Conservation (phyloP, 2,113 vertebrate species). For the Spheniscus mendiculus region DNA sequence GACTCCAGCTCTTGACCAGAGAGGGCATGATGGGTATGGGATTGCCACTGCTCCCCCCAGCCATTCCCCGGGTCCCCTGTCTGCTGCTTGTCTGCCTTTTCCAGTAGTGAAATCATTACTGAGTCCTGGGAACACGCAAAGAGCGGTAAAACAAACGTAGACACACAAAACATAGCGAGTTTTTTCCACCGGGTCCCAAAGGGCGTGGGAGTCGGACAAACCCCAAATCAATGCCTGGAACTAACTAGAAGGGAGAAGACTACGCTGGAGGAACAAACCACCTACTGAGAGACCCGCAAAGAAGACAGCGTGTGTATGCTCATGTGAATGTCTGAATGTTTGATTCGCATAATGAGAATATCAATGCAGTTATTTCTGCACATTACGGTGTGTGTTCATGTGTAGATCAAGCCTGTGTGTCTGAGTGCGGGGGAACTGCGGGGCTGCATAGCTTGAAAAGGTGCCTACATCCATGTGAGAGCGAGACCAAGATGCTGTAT, state of each 20-base stretch:
- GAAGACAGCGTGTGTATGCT: background rate
- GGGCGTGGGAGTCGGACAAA: slow-evolving; percentile 57
- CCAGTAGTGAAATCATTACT: slow-evolving; percentile 35
- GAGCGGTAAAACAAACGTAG: slow-evolving; percentile 63
- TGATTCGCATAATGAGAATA: background rate
- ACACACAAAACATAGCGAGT: background rate
- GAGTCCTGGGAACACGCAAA: slow-evolving; percentile 62
- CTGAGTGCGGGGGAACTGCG: background rate
- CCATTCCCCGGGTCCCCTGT: background rate
- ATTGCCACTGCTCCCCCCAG: background rate
- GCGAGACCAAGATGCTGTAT: background rate
- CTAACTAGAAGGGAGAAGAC: background rate
- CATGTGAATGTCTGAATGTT: background rate
- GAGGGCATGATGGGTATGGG: background rate
- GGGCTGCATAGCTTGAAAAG: background rate
- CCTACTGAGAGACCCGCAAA: background rate
- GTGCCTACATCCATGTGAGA: background rate
- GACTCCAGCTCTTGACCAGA: background rate
- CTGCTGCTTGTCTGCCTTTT: background rate
- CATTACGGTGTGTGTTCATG: rapidly evolving
- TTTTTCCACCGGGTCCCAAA: slow-evolving; percentile 72
- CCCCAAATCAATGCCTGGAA: slow-evolving; percentile 69
- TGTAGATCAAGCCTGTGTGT: background rate
- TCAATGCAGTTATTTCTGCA: background rate
- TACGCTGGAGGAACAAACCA: background rate